Conservation (phyloP, 2,797 vertebrate genomes). For the Trachurus trachurus region DNA sequence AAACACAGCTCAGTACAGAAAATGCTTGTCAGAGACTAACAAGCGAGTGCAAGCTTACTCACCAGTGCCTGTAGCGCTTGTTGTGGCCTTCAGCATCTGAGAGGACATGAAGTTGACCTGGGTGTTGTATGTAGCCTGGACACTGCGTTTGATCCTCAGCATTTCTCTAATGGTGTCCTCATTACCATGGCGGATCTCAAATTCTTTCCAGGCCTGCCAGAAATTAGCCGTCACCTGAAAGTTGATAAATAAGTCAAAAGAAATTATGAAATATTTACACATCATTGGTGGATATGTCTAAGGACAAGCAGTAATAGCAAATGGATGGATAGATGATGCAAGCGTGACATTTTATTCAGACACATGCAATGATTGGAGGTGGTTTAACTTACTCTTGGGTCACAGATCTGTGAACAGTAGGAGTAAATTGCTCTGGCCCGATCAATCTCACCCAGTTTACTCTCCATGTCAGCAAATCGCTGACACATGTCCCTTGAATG, state of each 20-base stretch:
- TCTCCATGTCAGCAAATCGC: constrained; percentile 97
- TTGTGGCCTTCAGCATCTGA: constrained; percentile 94
- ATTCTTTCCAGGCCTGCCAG: constrained; percentile 98
- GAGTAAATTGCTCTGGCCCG: constrained; percentile 94
- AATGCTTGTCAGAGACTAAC: background rate
- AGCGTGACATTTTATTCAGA: background rate
- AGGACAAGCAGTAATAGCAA: too few relatives aligned
- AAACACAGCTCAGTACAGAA: background rate
- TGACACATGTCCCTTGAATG: constrained; percentile 94
- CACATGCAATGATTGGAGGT: background rate
- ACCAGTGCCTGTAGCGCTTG: constrained; percentile 91
- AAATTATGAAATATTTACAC: background rate
- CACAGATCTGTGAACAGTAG: constrained; percentile 96
- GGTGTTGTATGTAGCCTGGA: constrained; percentile 97
- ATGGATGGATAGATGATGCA: background rate
- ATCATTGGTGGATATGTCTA: background rate
- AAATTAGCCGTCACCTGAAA: constrained; percentile 90
- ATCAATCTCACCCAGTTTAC: constrained; percentile 95
- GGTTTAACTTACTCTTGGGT: constrained; percentile 89
- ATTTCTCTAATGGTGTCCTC: constrained; percentile 97
- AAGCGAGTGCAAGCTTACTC: constrained; percentile 14
- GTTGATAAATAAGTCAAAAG: background rate
- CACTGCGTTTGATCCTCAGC: constrained; percentile 94
- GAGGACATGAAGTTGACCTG: constrained; percentile 98
- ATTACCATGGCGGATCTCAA: constrained; percentile 97